A percentile compares a stretch with the other conserved stretches of the same genome.
These are phyloP conservation scores for Coendou prehensilis DNA, from an alignment of 2,797 vertebrate genomes.

Conservation along the genomic window DNA sequence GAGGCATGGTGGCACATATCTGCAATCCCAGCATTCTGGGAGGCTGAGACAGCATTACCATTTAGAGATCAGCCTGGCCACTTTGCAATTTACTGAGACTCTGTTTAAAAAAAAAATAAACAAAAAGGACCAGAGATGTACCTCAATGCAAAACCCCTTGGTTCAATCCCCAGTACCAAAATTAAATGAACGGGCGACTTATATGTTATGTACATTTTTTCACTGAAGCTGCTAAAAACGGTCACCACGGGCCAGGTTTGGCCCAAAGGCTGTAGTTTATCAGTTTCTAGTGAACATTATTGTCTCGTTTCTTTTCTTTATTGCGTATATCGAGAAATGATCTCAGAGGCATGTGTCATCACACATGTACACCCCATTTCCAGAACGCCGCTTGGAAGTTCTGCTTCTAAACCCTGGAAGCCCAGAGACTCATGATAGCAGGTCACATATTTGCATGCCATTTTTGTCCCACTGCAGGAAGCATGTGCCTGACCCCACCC, in stretches of 20 bases:
- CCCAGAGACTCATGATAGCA: neutral
- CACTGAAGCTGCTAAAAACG: neutral
- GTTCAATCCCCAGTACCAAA: neutral
- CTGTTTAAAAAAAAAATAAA: neutral
- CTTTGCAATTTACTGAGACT: neutral
- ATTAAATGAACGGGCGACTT: neutral
- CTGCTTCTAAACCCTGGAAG: neutral
- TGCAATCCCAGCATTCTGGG: no score
- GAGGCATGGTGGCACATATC: no score
- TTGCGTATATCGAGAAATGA: neutral
- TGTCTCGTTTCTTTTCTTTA: neutral
- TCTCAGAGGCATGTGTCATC: neutral
- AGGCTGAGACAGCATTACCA: neutral
- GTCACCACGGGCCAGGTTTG: neutral
- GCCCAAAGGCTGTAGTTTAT: neutral
- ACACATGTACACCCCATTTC: neutral
- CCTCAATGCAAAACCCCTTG: neutral
- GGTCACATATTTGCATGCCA: neutral
- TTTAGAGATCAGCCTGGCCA: neutral
- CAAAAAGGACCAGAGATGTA: neutral
- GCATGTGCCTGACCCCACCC: neutral
- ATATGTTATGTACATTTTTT: neutral
- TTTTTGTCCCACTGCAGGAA: neutral
- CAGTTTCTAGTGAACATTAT: neutral
- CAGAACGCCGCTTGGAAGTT: neutral